Percentiles rank a stretch among this genome's conserved stretches.
Evolutionary conservation across 2,888 invertebrate species (phyloP).

Genomic region (Listrodromus nycthemerus): DNA sequence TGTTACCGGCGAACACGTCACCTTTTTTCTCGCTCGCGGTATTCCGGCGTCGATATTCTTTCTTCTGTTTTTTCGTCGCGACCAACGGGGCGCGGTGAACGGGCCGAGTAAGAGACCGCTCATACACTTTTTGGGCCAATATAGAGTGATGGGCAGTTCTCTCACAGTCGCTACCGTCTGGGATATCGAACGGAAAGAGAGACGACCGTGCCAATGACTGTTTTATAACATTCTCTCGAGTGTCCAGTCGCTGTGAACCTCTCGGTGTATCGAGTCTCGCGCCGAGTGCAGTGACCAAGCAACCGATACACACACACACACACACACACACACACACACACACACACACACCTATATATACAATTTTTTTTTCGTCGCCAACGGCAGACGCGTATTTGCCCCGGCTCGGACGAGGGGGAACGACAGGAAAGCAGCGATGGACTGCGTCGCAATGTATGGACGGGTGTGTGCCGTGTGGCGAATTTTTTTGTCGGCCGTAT

Average conservation of each 20-base stretch:
- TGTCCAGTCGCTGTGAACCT: not conserved
- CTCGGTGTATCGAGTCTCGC: conserved; percentile 5
- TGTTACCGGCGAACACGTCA: not conserved
- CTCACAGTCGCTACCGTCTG: not conserved
- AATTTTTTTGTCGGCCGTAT: conserved; percentile 39
- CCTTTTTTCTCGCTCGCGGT: not conserved
- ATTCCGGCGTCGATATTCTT: conserved; percentile 3
- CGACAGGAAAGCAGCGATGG: conserved; percentile 1
- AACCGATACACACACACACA: conserved; percentile 2
- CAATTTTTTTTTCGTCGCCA: conserved; percentile 18
- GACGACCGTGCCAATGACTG: conserved; percentile 9
- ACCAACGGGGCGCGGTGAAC: not conserved
- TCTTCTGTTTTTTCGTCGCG: not conserved
- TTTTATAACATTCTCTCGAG: not conserved
- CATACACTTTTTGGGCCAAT: not conserved
- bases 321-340: too few relatives aligned
- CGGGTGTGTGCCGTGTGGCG: conserved; percentile 35
- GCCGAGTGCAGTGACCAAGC: conserved; percentile 33
- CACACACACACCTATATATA: not conserved
- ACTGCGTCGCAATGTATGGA: not conserved
- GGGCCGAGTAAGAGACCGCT: not conserved
- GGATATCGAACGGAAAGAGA: not conserved
- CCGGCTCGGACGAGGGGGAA: not conserved
- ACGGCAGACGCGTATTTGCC: conserved; percentile 11
- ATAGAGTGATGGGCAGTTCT: not conserved